These are phyloP conservation scores for Cephus cinctus DNA, from an alignment of 1,140 invertebrate genomes.

Conservation along the genomic window DNA sequence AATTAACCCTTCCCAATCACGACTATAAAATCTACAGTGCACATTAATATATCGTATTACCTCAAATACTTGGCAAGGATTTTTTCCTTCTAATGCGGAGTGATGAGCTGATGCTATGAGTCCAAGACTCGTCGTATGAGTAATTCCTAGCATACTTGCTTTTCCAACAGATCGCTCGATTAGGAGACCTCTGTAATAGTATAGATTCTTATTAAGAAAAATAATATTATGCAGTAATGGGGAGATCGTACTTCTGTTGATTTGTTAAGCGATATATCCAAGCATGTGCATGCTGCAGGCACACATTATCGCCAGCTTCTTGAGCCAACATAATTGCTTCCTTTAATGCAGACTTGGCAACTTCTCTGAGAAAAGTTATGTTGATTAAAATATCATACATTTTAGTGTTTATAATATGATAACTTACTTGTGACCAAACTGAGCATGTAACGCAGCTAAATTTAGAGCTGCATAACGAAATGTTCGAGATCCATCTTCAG, in stretches of 20 bases:
- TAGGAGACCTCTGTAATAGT: slow-evolving; percentile 36
- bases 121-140: slow-evolving; percentile 49
- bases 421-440: slow-evolving; percentile 82
- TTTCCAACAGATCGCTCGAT: slow-evolving; percentile 53
- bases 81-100: slow-evolving; percentile 46
- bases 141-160: slow-evolving; percentile 48
- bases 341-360: slow-evolving; percentile 75
- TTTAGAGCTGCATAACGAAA: slow-evolving; percentile 89
- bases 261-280: slow-evolving; percentile 72
- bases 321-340: slow-evolving; percentile 88
- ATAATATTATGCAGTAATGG: neutral
- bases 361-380: slow-evolving; percentile 58
- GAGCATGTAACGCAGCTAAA: slow-evolving; percentile 81
- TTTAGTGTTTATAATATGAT: neutral
- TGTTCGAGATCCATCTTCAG: slow-evolving; percentile 70
- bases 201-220: neutral
- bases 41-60: slow-evolving; percentile 20
- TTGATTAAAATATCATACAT: neutral
- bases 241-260: slow-evolving; percentile 46
- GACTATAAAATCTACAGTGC: neutral
- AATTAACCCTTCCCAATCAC: neutral
- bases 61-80: slow-evolving; percentile 48
- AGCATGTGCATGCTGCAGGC: slow-evolving; percentile 80
- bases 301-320: slow-evolving; percentile 80
- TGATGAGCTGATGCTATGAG: slow-evolving; percentile 52